Conservation (phyloP, 2,113 vertebrate genomes). For the Acanthisitta chloris region DNA sequence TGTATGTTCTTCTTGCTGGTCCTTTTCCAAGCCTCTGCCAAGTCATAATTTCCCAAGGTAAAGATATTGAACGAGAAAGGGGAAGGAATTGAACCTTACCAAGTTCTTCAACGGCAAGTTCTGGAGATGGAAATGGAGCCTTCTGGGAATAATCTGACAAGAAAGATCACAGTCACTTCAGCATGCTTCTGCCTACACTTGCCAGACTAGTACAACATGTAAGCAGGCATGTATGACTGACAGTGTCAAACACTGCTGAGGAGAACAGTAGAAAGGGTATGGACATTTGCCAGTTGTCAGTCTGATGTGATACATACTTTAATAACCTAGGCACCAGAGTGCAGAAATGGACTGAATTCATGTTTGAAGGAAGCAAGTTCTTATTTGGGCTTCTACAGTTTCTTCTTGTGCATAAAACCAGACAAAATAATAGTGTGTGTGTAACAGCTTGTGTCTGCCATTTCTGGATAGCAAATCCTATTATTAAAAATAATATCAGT, state of each 20-base stretch:
- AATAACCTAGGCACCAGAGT: not conserved
- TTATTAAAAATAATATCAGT: not conserved
- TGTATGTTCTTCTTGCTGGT: not conserved
- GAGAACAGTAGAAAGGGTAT: not conserved
- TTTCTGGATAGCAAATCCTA: not conserved
- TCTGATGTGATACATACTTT: not conserved
- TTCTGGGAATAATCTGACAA: constrained; percentile 37
- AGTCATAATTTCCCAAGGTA: not conserved
- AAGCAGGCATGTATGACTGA: not conserved
- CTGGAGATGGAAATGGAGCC: not conserved
- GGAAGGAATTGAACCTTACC: not conserved
- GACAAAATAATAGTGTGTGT: not conserved
- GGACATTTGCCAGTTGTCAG: constrained; percentile 18
- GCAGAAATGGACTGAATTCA: not conserved
- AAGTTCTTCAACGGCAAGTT: not conserved
- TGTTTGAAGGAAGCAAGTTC: not conserved
- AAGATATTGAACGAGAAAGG: not conserved
- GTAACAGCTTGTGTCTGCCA: not conserved
- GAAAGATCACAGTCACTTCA: constrained; percentile 18
- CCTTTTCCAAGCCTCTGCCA: not conserved
- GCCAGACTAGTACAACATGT: not conserved
- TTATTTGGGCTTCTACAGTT: not conserved
- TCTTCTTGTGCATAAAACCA: not conserved
- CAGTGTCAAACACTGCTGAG: not conserved
- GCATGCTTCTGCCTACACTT: constrained; percentile 11